phyloP scores from a whole-genome alignment of 2,113 vertebrate genomes.

The Sula dactylatra region DNA sequence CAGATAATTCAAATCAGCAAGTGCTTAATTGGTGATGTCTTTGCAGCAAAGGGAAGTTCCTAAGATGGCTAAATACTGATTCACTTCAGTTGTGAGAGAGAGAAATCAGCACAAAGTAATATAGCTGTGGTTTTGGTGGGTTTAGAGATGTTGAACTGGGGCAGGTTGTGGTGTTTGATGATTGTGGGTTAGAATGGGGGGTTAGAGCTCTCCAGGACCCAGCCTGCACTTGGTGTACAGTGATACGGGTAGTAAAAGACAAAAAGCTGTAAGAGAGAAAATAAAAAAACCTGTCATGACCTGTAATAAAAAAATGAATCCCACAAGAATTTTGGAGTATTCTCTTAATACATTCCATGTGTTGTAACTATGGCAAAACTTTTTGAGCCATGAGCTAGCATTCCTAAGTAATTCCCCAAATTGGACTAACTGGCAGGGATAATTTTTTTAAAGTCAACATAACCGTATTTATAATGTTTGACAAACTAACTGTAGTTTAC shows the following conservation, averaged over 20 bases:
- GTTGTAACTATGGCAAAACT: conserved; percentile 16
- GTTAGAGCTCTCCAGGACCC: neutral
- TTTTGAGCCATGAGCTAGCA: conserved; percentile 28
- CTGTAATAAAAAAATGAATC: conserved; percentile 15
- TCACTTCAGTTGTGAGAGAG: neutral
- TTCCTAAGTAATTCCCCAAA: conserved; percentile 59
- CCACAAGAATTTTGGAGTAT: conserved; percentile 19
- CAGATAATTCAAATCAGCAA: neutral
- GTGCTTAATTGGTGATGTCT: neutral
- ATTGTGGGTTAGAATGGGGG: neutral
- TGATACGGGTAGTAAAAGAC: neutral
- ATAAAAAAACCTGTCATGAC: neutral
- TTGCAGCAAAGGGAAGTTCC: neutral
- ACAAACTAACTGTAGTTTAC: conserved; percentile 58
- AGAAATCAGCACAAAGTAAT: neutral
- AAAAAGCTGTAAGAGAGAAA: neutral
- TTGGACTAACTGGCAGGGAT: conserved; percentile 49
- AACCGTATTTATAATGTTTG: conserved; percentile 60
- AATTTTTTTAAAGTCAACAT: conserved; percentile 64
- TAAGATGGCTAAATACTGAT: neutral
- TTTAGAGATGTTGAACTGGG: neutral
- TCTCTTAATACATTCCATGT: conserved; percentile 51
- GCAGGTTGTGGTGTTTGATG: neutral
- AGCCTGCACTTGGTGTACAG: neutral
- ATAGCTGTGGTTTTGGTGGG: neutral